Base-by-base conservation (phyloP, 92 coral and sea anemone genomes). In the Parazoanthus swiftii region DNA sequence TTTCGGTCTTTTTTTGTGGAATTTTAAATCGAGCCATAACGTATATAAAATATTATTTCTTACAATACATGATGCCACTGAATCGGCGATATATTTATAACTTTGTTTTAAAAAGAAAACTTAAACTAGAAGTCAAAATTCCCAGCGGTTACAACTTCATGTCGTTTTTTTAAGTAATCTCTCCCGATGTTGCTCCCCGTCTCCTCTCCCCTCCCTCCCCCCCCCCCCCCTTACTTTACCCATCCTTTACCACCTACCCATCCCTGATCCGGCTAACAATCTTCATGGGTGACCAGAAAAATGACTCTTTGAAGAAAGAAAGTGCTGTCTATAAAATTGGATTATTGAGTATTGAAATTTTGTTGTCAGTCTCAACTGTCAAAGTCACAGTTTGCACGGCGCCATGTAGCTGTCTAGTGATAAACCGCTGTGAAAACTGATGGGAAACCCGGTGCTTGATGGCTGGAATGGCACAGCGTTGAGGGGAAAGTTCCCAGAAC, bases 401-500 rank as follows among this genome's bases (percentile, higher is more conserved):
- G 87, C 67, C 87, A 84, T 72, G 16, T 84, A 84, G 79, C 87
- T 84, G 37, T 84, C 87, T 26, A 84, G 66, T 23, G 87, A 26
- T 43, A 84, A 56, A 11, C 87, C 87, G 46, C 79, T 84, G 87
- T 84, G 87, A 72, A 68, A 84, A 37, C 51, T 84, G 44, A 84
- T 66, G 16, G 87, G 87, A 26, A 84, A 84, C 20, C 65, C 87
- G 44, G 87, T 68, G 75, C 79, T 71, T 33, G 87, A 39, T 14
- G 87, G 42, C n/a, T 84, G 87, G 68, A 84, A 84, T 4, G 87
- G 87, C 42, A 84, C 77, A 48, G 87, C 42, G 67, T 84, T 84
- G 65, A 71, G 79, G 16, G 87, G 87, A 84, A 84, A 84, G 87
- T 84, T 84, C 16, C 87, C 87, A 84, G 87, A 84, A 46, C 79